phyloP scores from a whole-genome alignment of 2,888 invertebrate genomes.

The Oligia fasciuncula region DNA sequence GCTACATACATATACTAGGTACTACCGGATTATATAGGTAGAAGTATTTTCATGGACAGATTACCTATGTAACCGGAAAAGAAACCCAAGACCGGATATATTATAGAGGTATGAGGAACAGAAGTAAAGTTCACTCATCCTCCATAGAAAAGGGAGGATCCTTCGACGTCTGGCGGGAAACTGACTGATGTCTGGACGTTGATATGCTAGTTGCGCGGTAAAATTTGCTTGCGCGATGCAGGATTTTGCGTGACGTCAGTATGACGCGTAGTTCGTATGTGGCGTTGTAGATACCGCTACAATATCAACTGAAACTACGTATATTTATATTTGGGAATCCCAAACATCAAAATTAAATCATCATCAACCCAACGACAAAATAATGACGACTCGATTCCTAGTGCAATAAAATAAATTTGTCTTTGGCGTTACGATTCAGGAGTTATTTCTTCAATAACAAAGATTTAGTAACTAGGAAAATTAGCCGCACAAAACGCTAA shows the following conservation, averaged over 20 bases:
- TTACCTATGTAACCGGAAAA: not conserved
- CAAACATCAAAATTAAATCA: not conserved
- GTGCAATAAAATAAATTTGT: not conserved
- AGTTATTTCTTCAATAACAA: not conserved
- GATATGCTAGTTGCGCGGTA: too few relatives aligned
- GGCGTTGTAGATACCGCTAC: too few relatives aligned
- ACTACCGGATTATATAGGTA: not conserved
- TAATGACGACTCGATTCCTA: not conserved
- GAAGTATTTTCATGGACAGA: not conserved
- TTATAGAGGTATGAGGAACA: too few relatives aligned
- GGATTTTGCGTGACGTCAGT: too few relatives aligned
- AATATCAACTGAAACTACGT: not conserved
- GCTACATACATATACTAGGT: too few relatives aligned
- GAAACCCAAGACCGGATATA: too few relatives aligned
- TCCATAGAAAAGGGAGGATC: too few relatives aligned
- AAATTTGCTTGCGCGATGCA: too few relatives aligned
- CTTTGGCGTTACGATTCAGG: not conserved
- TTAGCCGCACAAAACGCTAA: slow-evolving; percentile 15
- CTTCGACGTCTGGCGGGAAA: too few relatives aligned
- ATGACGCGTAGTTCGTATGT: too few relatives aligned
- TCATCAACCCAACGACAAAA: not conserved
- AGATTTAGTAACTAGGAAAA: slow-evolving; percentile 32
- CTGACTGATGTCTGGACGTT: too few relatives aligned
- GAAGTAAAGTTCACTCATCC: too few relatives aligned
- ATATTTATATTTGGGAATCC: not conserved